Base-by-base conservation (phyloP, 2,888 invertebrate species). In the Abscondita cerata region DNA sequence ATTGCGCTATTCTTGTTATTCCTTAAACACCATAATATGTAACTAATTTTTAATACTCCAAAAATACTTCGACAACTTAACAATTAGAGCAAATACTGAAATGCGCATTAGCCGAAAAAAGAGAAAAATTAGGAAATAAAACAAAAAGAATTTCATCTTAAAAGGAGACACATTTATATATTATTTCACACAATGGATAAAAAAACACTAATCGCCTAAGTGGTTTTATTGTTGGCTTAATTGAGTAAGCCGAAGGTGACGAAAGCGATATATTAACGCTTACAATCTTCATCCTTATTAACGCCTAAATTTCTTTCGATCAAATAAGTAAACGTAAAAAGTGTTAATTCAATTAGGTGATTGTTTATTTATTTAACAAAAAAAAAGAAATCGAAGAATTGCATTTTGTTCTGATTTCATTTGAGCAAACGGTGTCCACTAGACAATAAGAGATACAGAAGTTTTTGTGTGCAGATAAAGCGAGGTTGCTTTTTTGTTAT, bases 181-280 rank as follows among this genome's bases (percentile, higher is more conserved):
- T 25, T 47, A 52, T 36, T 25, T 46, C 46, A n/a, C 38, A 38
- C 52, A 48, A 31, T 31, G 40, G 53, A 54, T 50, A 60, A 54
- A 53, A 41, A 50, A 54, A 54, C 33, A 60, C 54, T 60, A 60
- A 53, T 60, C 54, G 54, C 50, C 25, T 44, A 46, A 60, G 59
- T 60, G 41, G 50, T 53, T 60, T 54, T 54, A 60, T 60, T 60
- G 59, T 60, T 54, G 54, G 18, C 50, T 11, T 50, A 54, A 60
- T 54, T 54, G 59, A 60, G 19, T 60, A 54, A 54, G 46, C 16
- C 31, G 20, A 47, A 59, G 16, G 51, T 38, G 50, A 50, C 12
- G 31, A 54, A 54, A 31, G 19, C 19, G 9, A 20, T 25, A 59
- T 52, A 52, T 18, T 44, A 44, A 44, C 18, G 44, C 9, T 11